Conservation (phyloP, 2,888 invertebrate species). For the Gymnocheta viridis region DNA sequence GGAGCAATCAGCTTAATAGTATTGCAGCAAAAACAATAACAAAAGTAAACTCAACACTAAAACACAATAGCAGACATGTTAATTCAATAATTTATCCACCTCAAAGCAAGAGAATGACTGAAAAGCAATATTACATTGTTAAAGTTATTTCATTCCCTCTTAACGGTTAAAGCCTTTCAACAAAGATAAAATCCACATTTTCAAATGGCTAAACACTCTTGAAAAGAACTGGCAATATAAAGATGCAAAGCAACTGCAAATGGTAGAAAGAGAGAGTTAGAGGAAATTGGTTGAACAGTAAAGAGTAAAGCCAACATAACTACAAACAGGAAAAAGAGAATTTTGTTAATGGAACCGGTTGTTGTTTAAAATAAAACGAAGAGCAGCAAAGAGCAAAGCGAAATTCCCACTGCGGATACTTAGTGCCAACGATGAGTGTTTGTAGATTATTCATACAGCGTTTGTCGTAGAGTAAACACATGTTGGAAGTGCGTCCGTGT, state of each 20-base stretch:
- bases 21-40: constrained; percentile 8
- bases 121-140: neutral
- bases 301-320: neutral
- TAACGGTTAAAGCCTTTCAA: too few species aligned
- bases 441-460: constrained; percentile 81
- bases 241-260: neutral
- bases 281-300: neutral
- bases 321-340: constrained; percentile 6
- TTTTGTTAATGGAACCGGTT: constrained; percentile 34
- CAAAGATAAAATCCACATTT: constrained; percentile 63
- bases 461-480: constrained; percentile 81
- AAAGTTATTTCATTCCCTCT: neutral
- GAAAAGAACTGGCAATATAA: constrained; percentile 2
- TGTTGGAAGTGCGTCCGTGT: constrained; percentile 47
- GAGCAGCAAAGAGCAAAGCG: constrained; percentile 44
- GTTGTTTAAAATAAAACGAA: neutral
- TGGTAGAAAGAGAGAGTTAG: constrained; percentile 1
- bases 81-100: constrained; percentile 16
- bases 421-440: constrained; percentile 75
- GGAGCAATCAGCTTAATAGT: constrained; percentile 13
- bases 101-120: neutral
- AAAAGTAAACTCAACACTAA: neutral
- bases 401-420: constrained; percentile 73
- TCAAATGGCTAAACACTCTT: constrained; percentile 20
- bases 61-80: constrained; percentile 41